Percentiles rank a stretch among this genome's conserved stretches.
Conservation (phyloP, 2,888 invertebrate species). For the Gordius sp. region DNA sequence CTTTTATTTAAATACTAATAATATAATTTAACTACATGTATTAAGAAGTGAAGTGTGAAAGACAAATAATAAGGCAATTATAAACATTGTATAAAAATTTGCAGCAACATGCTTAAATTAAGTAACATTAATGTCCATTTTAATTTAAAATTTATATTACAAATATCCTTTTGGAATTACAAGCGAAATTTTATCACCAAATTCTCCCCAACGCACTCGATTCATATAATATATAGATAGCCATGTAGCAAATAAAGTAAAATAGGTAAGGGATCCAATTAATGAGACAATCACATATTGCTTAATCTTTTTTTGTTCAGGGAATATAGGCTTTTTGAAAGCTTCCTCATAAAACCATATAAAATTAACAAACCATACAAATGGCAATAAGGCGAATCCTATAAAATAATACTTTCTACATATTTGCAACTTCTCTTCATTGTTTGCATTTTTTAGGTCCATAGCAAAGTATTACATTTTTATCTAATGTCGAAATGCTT, state of each 20-base stretch:
- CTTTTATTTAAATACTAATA: too few species aligned
- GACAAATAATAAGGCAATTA: too few species aligned
- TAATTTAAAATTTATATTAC: background rate
- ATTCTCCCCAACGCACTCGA: background rate
- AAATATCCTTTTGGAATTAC: conserved; percentile 12
- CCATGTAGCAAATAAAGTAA: conserved; percentile 4
- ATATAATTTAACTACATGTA: too few species aligned
- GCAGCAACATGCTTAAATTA: too few species aligned
- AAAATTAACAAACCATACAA: conserved; percentile 9
- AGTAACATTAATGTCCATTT: background rate
- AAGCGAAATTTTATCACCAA: conserved; percentile 2
- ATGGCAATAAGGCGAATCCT: background rate
- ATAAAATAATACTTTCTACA: conserved; percentile 7
- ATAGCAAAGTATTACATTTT: too few species aligned
- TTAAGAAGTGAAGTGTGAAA: too few species aligned
- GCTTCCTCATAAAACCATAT: conserved; percentile 14
- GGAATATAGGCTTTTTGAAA: background rate
- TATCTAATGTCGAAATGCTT: too few species aligned
- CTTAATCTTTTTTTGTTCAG: conserved; percentile 7
- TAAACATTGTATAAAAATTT: too few species aligned
- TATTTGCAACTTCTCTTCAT: background rate
- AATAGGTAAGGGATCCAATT: background rate
- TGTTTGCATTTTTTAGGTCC: background rate
- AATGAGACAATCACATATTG: background rate
- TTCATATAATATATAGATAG: background rate